These are phyloP conservation scores for Teleogryllus occipitalis DNA, from an alignment of 1,140 invertebrate genomes.

Conservation along the genomic window DNA sequence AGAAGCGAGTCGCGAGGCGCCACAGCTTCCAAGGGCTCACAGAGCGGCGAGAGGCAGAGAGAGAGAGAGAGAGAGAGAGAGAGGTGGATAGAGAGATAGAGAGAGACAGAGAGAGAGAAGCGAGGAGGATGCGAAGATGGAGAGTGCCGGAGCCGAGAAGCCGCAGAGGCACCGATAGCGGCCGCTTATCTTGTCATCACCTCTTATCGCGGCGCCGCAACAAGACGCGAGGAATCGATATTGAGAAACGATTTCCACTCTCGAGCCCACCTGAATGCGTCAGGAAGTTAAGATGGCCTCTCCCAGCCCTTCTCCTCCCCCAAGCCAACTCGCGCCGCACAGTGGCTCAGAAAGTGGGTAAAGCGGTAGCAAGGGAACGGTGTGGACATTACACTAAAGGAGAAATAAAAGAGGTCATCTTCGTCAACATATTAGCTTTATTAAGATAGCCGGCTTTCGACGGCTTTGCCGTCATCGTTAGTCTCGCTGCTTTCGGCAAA, in stretches of 20 bases:
- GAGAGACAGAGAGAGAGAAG: neutral
- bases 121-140: neutral
- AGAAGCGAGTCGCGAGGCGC: too few species aligned
- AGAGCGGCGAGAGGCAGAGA: too few species aligned
- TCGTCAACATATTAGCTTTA: too few species aligned
- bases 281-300: neutral
- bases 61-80: neutral
- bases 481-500: too few species aligned
- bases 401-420: too few species aligned
- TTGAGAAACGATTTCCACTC: neutral
- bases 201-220: neutral
- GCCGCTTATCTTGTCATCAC: neutral
- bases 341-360: too few species aligned
- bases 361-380: too few species aligned
- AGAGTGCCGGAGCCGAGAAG: neutral
- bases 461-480: too few species aligned
- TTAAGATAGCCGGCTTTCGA: too few species aligned
- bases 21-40: too few species aligned
- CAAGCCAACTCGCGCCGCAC: neutral
- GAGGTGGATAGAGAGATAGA: neutral
- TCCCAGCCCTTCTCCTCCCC: neutral
- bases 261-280: neutral
- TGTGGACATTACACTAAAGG: too few species aligned
- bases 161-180: neutral
- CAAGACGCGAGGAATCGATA: neutral